These are phyloP conservation scores for Microcaecilia unicolor DNA, from an alignment of 2,797 vertebrate species.

Conservation along the genomic window DNA sequence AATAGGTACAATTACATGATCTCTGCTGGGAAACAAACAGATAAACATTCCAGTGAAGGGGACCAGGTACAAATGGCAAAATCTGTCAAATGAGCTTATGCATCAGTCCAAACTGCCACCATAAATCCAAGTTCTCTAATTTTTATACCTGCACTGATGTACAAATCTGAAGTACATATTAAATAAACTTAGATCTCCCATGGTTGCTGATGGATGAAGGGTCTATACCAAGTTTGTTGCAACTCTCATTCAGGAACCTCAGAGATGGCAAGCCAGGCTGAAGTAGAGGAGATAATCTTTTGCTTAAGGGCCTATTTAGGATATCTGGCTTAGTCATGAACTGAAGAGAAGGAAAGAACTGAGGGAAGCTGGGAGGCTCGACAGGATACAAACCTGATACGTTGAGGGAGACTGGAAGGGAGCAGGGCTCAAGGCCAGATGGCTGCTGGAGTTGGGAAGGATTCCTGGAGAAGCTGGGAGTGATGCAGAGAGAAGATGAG, in stretches of 20 bases:
- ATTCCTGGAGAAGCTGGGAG: conserved; percentile 34
- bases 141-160: no score
- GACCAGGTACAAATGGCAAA: no score
- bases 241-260: conserved; percentile 24
- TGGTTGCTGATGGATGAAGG: not conserved
- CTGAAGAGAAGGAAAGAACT: conserved; percentile 55
- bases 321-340: conserved; percentile 35
- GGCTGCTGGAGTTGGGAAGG: conserved; percentile 48
- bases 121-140: no score
- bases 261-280: conserved; percentile 36
- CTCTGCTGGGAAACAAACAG: no score
- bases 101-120: no score
- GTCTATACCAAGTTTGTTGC: conserved; percentile 10
- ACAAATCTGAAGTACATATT: no score
- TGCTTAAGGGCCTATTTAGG: conserved; percentile 16
- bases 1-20: no score
- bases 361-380: conserved; percentile 48
- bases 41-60: no score
- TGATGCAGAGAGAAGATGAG: conserved; percentile 22
- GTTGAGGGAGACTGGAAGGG: conserved; percentile 62
- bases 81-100: no score
- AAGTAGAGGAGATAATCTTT: conserved; percentile 45
- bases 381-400: conserved; percentile 75
- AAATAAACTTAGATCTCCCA: not conserved
- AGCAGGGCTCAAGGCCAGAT: conserved; percentile 46